Conservation (phyloP, 2,888 invertebrate genomes). For the Agrenia bidenticulata region DNA sequence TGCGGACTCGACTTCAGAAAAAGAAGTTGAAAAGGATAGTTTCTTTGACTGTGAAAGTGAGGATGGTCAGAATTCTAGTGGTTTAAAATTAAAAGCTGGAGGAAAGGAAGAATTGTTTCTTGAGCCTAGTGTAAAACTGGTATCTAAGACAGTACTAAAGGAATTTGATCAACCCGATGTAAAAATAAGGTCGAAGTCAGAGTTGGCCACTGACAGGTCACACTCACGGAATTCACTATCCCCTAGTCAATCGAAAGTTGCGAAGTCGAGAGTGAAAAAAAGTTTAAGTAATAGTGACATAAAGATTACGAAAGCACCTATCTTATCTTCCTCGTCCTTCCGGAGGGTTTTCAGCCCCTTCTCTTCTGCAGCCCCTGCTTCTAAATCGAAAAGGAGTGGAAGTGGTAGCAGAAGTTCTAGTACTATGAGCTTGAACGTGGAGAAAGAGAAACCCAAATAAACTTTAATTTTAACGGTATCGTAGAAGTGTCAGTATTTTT, state of each 20-base stretch:
- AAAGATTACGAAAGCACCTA: constrained; percentile 28
- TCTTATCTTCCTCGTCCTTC: constrained; percentile 46
- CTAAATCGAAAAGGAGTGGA: constrained; percentile 35
- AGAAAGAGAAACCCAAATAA: constrained; percentile 27
- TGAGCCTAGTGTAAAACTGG: constrained; percentile 29
- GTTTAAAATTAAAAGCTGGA: not conserved
- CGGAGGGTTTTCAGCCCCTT: constrained; percentile 47
- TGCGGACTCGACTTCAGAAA: constrained; percentile 7
- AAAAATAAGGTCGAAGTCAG: not conserved
- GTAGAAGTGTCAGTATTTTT: not conserved
- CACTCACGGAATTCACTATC: constrained; percentile 30
- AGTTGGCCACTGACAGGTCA: constrained; percentile 1
- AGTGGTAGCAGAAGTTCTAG: constrained; percentile 32
- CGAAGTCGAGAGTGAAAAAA: constrained; percentile 38
- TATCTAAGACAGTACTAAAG: constrained; percentile 37
- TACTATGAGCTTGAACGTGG: constrained; percentile 32
- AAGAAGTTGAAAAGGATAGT: constrained; percentile 37
- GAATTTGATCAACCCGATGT: constrained; percentile 23
- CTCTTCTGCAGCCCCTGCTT: constrained; percentile 25
- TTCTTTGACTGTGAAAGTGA: constrained; percentile 49
- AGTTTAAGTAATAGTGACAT: constrained; percentile 36
- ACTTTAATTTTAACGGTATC: not conserved
- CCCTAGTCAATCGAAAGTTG: constrained; percentile 30
- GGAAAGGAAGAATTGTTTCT: not conserved
- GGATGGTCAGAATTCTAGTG: constrained; percentile 9